Evolutionary conservation across 2,888 invertebrate species (phyloP), one percentile per base, ranked within the genome.

Genomic region (Apamea monoglypha): DNA sequence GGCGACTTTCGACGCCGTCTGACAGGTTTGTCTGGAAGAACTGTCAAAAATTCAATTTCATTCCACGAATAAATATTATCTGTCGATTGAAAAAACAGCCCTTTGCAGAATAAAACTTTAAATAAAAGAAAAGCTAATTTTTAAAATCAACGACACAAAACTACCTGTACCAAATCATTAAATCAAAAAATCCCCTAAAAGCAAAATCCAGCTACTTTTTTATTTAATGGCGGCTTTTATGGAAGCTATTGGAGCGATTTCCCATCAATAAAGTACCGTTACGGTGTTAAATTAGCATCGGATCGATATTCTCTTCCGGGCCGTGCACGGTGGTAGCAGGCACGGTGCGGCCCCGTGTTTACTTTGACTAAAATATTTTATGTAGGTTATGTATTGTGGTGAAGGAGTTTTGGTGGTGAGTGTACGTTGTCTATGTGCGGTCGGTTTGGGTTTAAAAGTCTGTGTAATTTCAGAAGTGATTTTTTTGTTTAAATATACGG

Each of bases 251-350:
- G 89, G 81, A 89, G 88, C 92, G 92, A 94, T 94, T 92, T 91
- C 88, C 93, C 92, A 93, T 94, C 94, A 93, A 94, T 94, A 94
- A 91, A 91, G 90, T 89, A 78, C 74, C 69, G 81, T 90, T 84
- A 89, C 91, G 89, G 91, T 92, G 90, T 90, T 88, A 92, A 92
- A 95, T 95, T 96, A 95, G 92, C 95, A 95, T 95, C 83, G 88
- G 94, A 93, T 96, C 96, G 94, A 96, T 96, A 95, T 83, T 78
- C 79, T 92, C 93, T 94, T 94, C 94, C 94, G 94, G 91, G 85
- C 92, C 88, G 94, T 92, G 90, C 91, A 88, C 80, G 82, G 81
- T 86, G 79, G 94, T 88, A 92, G 89, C 93, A 90, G 93, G 94
- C 82, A 95, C 94, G 85, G 93, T 85, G 93, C 92, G 84, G 14